These are phyloP conservation scores for Oreortyx pictus DNA, from an alignment of 2,797 vertebrate genomes.

Conservation along the genomic window DNA sequence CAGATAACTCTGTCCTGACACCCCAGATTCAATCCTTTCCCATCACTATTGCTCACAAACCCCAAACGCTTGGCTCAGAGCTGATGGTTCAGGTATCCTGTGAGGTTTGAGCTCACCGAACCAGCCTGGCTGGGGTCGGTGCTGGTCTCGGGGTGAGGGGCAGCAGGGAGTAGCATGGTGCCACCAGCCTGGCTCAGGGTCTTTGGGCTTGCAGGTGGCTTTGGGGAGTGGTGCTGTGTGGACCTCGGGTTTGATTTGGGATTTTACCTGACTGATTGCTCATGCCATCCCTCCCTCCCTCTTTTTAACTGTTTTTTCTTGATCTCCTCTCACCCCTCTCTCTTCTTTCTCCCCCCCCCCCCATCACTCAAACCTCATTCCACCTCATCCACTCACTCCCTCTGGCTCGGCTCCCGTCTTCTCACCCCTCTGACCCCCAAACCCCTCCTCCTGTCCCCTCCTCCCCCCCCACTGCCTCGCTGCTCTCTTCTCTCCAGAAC, in stretches of 20 bases:
- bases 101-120: not conserved
- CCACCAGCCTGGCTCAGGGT: not conserved
- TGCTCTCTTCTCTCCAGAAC: conserved; percentile 86
- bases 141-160: not conserved
- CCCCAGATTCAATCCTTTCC: not conserved
- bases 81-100: accelerated
- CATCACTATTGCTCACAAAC: accelerated
- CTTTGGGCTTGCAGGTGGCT: not conserved
- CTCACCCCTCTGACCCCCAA: not conserved
- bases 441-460: not conserved
- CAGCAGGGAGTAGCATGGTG: not conserved
- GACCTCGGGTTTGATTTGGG: not conserved
- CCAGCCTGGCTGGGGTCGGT: not conserved
- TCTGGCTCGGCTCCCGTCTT: conserved; percentile 11
- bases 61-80: not conserved
- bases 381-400: not conserved
- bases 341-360: conserved; percentile 67
- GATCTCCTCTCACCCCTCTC: conserved; percentile 67
- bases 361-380: not conserved
- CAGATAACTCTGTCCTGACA: not conserved
- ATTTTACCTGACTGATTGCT: conserved; percentile 52
- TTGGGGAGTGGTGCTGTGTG: not conserved
- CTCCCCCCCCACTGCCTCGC: conserved; percentile 13
- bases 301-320: conserved; percentile 57
- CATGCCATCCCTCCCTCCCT: conserved; percentile 37